These are phyloP conservation scores for Trididemnum miniatum DNA, from an alignment of 23 tunicate genomes.

Conservation along the genomic window DNA sequence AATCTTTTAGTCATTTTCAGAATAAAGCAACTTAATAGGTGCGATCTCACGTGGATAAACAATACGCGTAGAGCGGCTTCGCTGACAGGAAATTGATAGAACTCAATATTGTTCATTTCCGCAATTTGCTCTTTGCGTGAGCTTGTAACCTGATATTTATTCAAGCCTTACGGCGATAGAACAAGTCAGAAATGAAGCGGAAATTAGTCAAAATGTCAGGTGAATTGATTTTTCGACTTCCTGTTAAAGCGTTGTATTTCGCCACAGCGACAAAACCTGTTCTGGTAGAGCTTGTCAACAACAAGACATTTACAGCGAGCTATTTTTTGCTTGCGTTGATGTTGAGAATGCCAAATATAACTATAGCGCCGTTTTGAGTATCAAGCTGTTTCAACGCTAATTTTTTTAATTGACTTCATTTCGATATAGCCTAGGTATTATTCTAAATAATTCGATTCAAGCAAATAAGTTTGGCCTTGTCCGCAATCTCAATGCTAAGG, in stretches of 20 bases:
- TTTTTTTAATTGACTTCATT: too few species aligned
- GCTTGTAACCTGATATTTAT: neutral
- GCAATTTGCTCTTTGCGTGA: neutral
- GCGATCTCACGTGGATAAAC: neutral
- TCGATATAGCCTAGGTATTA: too few species aligned
- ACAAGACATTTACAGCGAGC: too few species aligned
- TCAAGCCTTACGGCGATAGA: neutral
- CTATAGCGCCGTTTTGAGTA: too few species aligned
- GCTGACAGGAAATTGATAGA: neutral
- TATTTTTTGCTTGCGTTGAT: neutral
- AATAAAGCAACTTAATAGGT: neutral
- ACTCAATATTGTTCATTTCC: constrained; percentile 1
- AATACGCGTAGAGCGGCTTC: neutral
- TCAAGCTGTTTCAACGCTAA: too few species aligned
- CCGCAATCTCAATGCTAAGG: too few species aligned
- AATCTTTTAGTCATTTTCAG: constrained; percentile 3
- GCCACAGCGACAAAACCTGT: too few species aligned
- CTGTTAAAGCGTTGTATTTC: too few species aligned
- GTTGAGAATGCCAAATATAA: neutral
- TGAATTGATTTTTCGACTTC: neutral
- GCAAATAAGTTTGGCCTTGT: too few species aligned
- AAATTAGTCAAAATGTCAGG: neutral
- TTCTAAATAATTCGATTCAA: too few species aligned
- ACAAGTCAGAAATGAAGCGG: neutral
- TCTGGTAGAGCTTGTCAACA: too few species aligned